Evolutionary conservation across 1,140 invertebrate genomes (phyloP).

Genomic region (Diorhabda sublineata): DNA sequence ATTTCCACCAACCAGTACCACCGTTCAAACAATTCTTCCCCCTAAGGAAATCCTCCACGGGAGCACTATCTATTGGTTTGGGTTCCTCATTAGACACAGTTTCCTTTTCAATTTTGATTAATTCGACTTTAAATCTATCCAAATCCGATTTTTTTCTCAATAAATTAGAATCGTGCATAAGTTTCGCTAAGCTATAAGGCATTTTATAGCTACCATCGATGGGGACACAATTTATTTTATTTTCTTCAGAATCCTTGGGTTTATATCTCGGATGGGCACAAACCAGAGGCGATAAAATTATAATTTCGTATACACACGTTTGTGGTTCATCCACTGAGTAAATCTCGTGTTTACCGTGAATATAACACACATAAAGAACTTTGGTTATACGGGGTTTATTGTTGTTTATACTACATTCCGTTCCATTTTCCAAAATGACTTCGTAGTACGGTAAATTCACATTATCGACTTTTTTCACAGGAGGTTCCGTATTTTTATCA

Average conservation of each 20-base stretch:
- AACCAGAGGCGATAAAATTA: constrained; percentile 78
- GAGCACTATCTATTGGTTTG: constrained; percentile 54
- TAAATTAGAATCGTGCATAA: constrained; percentile 69
- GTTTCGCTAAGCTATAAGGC: constrained; percentile 66
- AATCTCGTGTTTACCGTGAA: constrained; percentile 81
- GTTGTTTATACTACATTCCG: constrained; percentile 86
- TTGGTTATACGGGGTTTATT: constrained; percentile 73
- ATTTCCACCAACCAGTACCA: constrained; percentile 95
- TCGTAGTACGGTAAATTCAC: constrained; percentile 79
- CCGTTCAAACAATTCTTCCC: constrained; percentile 49
- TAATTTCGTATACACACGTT: constrained; percentile 90
- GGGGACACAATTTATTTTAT: constrained; percentile 77
- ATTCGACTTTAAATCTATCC: constrained; percentile 63
- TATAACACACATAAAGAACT: constrained; percentile 81
- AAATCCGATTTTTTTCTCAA: constrained; percentile 64
- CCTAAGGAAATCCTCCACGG: constrained; percentile 69
- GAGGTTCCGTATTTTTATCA: constrained; percentile 51
- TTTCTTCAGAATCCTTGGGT: constrained; percentile 73
- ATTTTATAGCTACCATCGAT: constrained; percentile 65
- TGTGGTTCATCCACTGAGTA: constrained; percentile 90
- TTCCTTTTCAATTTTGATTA: constrained; percentile 49
- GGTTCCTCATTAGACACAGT: constrained; percentile 36
- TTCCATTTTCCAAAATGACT: constrained; percentile 75
- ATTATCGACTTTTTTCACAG: constrained; percentile 78
- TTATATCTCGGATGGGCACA: constrained; percentile 88